Conservation (phyloP, 2,888 invertebrate species). For the Penaeus monodon region DNA sequence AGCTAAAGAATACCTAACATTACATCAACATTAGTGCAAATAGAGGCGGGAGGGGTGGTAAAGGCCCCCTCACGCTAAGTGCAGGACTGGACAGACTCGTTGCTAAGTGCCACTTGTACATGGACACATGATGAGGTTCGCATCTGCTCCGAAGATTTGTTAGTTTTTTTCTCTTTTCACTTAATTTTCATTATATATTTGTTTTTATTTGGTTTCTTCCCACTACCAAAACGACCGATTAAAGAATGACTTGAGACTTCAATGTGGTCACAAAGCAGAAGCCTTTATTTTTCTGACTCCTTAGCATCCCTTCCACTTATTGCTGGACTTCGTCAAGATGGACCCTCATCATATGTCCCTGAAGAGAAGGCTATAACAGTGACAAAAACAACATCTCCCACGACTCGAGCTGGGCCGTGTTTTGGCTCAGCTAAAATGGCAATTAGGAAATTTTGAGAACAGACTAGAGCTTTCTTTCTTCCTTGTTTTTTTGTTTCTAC, state of each 20-base stretch:
- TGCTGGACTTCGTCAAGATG: too few species aligned
- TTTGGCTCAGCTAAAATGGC: conserved; percentile 1
- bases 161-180: too few species aligned
- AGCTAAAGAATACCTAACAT: conserved; percentile 4
- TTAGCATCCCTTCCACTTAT: too few species aligned
- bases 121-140: conserved; percentile 25
- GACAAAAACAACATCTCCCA: conserved; percentile 40
- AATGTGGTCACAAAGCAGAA: too few species aligned
- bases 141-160: not conserved
- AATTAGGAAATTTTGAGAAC: conserved; percentile 9
- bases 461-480: conserved; percentile 9
- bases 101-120: conserved; percentile 51
- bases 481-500: not conserved
- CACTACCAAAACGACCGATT: too few species aligned
- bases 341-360: conserved; percentile 42
- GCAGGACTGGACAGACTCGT: conserved; percentile 64
- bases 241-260: too few species aligned
- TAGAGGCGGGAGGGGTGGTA: conserved; percentile 42
- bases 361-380: conserved; percentile 45
- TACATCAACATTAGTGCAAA: conserved; percentile 52
- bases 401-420: conserved; percentile 19
- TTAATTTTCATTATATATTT: too few species aligned
- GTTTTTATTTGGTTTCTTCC: too few species aligned
- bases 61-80: conserved; percentile 50
- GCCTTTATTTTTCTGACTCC: too few species aligned